Base-by-base conservation (phyloP, 2,888 invertebrate genomes). In the Rapana venosa region DNA sequence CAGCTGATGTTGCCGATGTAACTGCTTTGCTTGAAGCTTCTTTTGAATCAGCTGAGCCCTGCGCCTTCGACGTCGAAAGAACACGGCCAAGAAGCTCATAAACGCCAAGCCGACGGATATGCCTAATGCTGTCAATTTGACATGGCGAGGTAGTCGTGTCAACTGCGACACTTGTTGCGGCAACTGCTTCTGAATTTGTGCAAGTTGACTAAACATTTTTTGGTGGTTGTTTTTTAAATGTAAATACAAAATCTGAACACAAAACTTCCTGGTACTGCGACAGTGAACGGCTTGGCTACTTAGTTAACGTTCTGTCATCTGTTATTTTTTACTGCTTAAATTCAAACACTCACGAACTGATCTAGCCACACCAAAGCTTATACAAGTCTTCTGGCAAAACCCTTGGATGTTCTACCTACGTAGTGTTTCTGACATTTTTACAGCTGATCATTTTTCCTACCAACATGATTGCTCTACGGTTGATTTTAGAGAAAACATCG, bases 51-150 rank as follows among this genome's bases (percentile, higher is more conserved):
- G 90, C 61, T 92, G 87, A 74, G 92, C 92, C 32, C 90, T 77
- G 36, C 92, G 91, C 58, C 91, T 92, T 26, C 94, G 92, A 36
- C 94, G 89, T 32, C 94, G 92, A 90, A 96, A 93, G 87, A 98
- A 98, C 93, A 97, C 97, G 81, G 98, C 98, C 61, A 98, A 96
- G 20, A 98, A 97, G 77, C 98, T 98, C 81, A 98, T 97, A n/a
- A 98, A 96, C 17, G 98, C 97, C 35, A 98, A 97, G 94, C 98
- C 98, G 77, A 98, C 97, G 87, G 98, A 97, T 92, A 98, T 97
- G 92, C 98, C 97, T 95, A 98, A 97, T 94, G 98, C 96, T 90
- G 98, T 97, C 90, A 98, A 97, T 97, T 98, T 96, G 93, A 96
- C 93, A 93, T 94, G 90, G 94, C 93, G 92, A 92, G 95, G 93